Base-by-base conservation (phyloP, 2,113 vertebrate species). In the Pachyramphus minor region DNA sequence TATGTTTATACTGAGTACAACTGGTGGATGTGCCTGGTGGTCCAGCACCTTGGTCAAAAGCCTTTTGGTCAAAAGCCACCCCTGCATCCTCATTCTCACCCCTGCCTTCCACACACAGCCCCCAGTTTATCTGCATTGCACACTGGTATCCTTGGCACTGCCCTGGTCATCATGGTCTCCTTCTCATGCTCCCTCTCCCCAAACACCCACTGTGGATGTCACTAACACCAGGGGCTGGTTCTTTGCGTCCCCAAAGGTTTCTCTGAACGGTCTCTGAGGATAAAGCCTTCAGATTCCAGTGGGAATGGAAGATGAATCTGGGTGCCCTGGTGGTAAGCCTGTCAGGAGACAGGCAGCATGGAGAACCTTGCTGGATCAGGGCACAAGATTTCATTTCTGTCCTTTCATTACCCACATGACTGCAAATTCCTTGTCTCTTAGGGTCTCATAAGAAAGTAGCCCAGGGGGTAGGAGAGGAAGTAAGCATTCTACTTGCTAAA, bases 331-430 rank as follows among this genome's bases (percentile, higher is more conserved):
- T 15, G 7, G 18, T 13, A 5, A 62, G 18, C 33, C 22, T 8
- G 13, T 4, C 6, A 7, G 0, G 3, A 13, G 5, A 2, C 2
- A 1, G 0, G 0, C 39, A 21, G 13, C 4, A 41, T 24, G 12
- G 2, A 35, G 44, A 80, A 15, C 13, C 21, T 2, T 2, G 8
- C 0, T 2, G 28, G 45, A 16, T 9, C 3, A 1, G 31, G n/a
- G 8, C 24, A 11, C 4, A 47, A 68, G 19, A 33, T 28, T 42
- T 42, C 1, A 27, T 42, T 69, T 64, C 28, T 75, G 22, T 37
- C 1, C 1, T 69, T 79, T 74, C 16, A 17, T 59, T 49, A 59
- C 5, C 3, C 14, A 11, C 4, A 27, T 1, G 2, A 3, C 19
- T 30, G 19, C n/a, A 47, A 84, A 58, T 37, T 52, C 11, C 14